These are phyloP conservation scores for Cherax destructor DNA, from an alignment of 1,140 invertebrate genomes.

Conservation along the genomic window DNA sequence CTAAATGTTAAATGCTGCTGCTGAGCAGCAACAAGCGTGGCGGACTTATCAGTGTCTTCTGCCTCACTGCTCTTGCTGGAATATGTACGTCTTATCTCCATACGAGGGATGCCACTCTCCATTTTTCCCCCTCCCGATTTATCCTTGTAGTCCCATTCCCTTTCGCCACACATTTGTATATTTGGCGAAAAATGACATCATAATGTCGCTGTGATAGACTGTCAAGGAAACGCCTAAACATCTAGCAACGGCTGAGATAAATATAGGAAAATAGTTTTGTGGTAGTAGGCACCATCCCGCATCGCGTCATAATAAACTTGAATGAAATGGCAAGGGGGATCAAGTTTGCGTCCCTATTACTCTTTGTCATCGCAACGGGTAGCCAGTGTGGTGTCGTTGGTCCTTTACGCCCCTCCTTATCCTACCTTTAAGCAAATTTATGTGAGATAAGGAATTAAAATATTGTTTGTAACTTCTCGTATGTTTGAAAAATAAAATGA, in stretches of 20 bases:
- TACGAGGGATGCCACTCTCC: constrained; percentile 46
- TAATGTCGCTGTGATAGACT: constrained; percentile 26
- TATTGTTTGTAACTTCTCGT: too few relatives aligned
- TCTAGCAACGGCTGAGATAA: neutral
- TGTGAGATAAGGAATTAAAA: too few relatives aligned
- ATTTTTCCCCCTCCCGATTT: constrained; percentile 22
- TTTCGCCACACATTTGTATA: constrained; percentile 40
- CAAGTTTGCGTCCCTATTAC: constrained; percentile 32
- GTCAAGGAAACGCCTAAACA: neutral
- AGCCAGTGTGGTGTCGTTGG: too few relatives aligned
- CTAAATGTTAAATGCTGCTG: too few relatives aligned
- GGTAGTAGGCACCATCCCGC: neutral
- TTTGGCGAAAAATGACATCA: neutral
- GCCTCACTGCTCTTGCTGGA: constrained; percentile 41
- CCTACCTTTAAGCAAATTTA: too few relatives aligned
- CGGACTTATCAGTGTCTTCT: constrained; percentile 47
- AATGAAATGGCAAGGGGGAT: constrained; percentile 32
- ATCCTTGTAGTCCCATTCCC: constrained; percentile 40
- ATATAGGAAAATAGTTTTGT: neutral
- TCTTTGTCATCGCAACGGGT: constrained; percentile 21
- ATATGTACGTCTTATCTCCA: constrained; percentile 56
- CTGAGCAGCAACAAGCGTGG: neutral
- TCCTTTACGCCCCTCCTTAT: too few relatives aligned
- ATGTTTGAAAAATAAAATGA: too few relatives aligned
- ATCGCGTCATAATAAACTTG: constrained; percentile 48